Evolutionary conservation across 2,797 vertebrate genomes (phyloP).

Genomic region (Capromys pilorides): DNA sequence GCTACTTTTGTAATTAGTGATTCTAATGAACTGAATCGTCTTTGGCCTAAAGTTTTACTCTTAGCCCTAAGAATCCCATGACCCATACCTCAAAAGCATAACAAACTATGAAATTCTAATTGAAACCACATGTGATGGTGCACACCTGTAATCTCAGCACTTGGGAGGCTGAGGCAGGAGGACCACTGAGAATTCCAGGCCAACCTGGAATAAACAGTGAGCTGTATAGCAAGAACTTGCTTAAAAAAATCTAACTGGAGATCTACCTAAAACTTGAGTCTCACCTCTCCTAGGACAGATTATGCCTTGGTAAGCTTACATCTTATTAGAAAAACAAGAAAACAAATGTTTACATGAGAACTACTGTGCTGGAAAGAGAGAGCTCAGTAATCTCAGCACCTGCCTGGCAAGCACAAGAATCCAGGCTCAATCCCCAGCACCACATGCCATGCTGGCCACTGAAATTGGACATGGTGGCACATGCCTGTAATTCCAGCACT

Average conservation of each 20-base stretch:
- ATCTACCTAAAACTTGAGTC: conserved; percentile 1
- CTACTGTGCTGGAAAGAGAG: too few species aligned
- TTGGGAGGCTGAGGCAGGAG: too few species aligned
- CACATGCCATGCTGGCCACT: too few species aligned
- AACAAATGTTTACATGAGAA: background rate
- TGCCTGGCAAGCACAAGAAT: too few species aligned
- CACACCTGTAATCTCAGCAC: too few species aligned
- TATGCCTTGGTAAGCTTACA: background rate
- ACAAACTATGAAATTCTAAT: background rate
- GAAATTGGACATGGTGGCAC: too few species aligned
- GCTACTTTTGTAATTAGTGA: background rate
- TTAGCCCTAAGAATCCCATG: background rate
- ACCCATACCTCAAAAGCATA: background rate
- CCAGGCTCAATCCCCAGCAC: too few species aligned
- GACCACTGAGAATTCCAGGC: too few species aligned
- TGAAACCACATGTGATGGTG: background rate
- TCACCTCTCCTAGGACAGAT: background rate
- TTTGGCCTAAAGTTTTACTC: background rate
- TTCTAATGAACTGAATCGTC: conserved; percentile 1
- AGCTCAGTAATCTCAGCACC: too few species aligned
- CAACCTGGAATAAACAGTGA: too few species aligned
- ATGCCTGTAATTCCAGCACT: too few species aligned
- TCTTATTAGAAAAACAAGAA: background rate
- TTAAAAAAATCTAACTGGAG: background rate
- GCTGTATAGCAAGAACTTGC: too few species aligned